phyloP scores from a whole-genome alignment of 2,113 vertebrate species.

The Quiscalus mexicanus region DNA sequence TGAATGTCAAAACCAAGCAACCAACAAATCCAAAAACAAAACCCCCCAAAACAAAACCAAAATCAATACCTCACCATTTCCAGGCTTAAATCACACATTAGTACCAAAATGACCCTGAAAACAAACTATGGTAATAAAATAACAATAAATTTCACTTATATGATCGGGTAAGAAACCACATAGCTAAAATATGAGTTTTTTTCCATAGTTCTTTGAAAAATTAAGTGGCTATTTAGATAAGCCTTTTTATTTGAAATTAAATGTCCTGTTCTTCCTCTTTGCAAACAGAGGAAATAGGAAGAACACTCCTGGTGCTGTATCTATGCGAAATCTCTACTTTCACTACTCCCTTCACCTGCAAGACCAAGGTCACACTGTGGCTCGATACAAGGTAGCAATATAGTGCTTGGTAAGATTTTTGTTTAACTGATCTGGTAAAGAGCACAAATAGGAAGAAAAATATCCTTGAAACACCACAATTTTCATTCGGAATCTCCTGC shows the following conservation, averaged over 20 bases:
- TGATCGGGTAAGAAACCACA: not conserved
- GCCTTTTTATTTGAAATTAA: not conserved
- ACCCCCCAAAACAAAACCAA: not conserved
- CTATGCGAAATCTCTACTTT: not conserved
- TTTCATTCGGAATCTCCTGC: not conserved
- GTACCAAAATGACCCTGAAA: not conserved
- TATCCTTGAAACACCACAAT: not conserved
- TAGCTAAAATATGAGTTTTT: not conserved
- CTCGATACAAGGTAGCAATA: not conserved
- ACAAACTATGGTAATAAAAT: not conserved
- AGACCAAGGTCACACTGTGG: not conserved
- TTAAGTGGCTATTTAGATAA: not conserved
- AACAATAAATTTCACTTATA: not conserved
- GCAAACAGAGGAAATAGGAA: not conserved
- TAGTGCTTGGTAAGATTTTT: rapidly evolving
- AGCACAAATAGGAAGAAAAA: not conserved
- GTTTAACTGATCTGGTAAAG: not conserved
- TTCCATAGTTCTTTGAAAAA: not conserved
- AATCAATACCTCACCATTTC: not conserved
- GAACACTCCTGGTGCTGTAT: not conserved
- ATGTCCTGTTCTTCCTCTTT: not conserved
- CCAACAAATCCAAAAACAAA: not conserved
- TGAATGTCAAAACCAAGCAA: not conserved
- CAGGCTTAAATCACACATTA: not conserved
- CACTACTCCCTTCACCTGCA: not conserved